Evolutionary conservation across 2,797 vertebrate genomes (phyloP).

Genomic region (Ibycter americanus): DNA sequence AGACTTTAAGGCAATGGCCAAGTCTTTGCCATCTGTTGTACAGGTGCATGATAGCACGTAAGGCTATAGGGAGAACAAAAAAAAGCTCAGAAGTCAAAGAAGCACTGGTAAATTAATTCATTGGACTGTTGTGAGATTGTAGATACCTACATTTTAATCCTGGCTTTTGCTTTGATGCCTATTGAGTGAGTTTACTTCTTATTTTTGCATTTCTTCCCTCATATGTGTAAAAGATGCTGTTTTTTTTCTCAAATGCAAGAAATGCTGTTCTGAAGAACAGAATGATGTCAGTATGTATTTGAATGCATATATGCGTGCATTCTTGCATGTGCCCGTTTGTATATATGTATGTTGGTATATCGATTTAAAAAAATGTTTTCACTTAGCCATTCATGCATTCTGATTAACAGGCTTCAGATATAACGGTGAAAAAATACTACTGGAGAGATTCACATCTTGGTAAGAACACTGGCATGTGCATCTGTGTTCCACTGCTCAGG

Average conservation of each 20-base stretch:
- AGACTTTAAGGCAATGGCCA: not conserved
- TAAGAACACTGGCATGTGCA: not conserved
- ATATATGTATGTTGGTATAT: not conserved
- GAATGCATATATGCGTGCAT: not conserved
- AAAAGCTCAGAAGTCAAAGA: not conserved
- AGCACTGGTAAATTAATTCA: not conserved
- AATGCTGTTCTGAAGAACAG: not conserved
- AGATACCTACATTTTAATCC: not conserved
- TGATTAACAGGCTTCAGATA: not conserved
- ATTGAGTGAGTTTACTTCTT: not conserved
- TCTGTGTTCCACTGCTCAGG: not conserved
- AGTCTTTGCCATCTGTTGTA: not conserved
- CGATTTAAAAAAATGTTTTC: not conserved
- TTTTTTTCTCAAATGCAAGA: not conserved
- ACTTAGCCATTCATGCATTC: rapidly evolving
- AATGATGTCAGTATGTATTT: not conserved
- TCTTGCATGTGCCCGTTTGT: not conserved
- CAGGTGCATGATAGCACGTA: not conserved
- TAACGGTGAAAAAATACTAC: not conserved
- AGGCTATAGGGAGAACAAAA: not conserved
- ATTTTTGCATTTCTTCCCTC: not conserved
- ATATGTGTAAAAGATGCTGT: not conserved
- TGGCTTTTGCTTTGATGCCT: not conserved
- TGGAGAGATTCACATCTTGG: not conserved
- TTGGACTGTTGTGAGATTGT: not conserved